phyloP scores from a whole-genome alignment of 1,140 invertebrate genomes.

The Heliconius hewitsoni region DNA sequence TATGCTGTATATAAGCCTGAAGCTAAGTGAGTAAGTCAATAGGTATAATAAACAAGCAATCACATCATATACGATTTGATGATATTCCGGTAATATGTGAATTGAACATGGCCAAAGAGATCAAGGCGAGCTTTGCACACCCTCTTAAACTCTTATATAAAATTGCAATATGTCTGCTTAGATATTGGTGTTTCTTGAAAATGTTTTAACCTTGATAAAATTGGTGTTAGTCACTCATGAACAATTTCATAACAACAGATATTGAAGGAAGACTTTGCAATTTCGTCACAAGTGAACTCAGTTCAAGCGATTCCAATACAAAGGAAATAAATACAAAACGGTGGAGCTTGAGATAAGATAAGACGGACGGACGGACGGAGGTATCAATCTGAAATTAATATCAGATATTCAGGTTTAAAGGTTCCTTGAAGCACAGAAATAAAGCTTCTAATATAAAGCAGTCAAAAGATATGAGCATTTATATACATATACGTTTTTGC shows the following conservation, averaged over 20 bases:
- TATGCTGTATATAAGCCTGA: too few species aligned
- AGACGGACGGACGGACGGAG: too few species aligned
- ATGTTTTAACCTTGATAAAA: not conserved
- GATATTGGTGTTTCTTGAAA: conserved; percentile 3
- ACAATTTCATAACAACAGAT: not conserved
- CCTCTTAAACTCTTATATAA: not conserved
- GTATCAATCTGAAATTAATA: too few species aligned
- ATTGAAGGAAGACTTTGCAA: not conserved
- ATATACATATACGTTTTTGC: too few species aligned
- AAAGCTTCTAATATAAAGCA: too few species aligned
- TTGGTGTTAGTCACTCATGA: not conserved
- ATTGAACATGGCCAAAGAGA: not conserved
- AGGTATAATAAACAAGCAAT: too few species aligned
- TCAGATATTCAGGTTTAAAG: too few species aligned
- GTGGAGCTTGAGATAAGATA: not conserved
- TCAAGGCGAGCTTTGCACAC: not conserved
- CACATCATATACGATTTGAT: not conserved
- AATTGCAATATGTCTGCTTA: not conserved
- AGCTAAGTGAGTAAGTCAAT: too few species aligned
- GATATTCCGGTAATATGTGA: not conserved
- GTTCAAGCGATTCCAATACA: not conserved
- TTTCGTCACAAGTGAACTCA: not conserved
- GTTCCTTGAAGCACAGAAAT: too few species aligned
- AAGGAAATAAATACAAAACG: not conserved
- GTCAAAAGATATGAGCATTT: too few species aligned